These are phyloP conservation scores for Eupithecia centaureata DNA, from an alignment of 2,888 invertebrate genomes.

Conservation along the genomic window DNA sequence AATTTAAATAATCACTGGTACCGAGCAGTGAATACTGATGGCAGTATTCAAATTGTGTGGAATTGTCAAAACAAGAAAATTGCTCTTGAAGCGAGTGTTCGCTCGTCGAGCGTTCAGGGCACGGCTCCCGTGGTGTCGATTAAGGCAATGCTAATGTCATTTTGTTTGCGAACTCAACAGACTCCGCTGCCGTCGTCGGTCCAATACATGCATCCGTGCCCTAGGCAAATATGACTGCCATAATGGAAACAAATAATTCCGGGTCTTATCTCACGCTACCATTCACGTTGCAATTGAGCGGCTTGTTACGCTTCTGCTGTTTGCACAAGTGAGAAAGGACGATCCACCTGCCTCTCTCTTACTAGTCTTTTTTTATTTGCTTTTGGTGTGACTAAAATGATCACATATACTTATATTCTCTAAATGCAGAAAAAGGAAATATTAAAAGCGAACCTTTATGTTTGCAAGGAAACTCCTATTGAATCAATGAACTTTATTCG, in stretches of 20 bases:
- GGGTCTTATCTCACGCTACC: slow-evolving; percentile 59
- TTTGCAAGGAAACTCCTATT: slow-evolving; percentile 14
- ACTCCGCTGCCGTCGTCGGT: slow-evolving; percentile 52
- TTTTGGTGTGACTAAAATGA: not conserved
- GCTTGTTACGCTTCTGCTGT: slow-evolving; percentile 37
- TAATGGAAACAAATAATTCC: slow-evolving; percentile 58
- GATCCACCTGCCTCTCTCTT: not conserved
- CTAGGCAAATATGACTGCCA: slow-evolving; percentile 59
- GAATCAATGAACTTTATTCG: slow-evolving; percentile 40
- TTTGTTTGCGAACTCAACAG: slow-evolving; percentile 74
- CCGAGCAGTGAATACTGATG: slow-evolving; percentile 67
- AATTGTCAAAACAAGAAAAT: slow-evolving; percentile 73
- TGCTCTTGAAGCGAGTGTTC: slow-evolving; percentile 58
- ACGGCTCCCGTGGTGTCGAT: slow-evolving; percentile 73
- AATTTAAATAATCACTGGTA: slow-evolving; percentile 72
- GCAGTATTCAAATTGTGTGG: slow-evolving; percentile 71
- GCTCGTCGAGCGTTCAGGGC: slow-evolving; percentile 51
- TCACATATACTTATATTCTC: not conserved
- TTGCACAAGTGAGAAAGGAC: slow-evolving; percentile 23
- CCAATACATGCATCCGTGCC: slow-evolving; percentile 57
- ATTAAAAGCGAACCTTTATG: slow-evolving; percentile 1
- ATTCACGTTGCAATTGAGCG: slow-evolving; percentile 55
- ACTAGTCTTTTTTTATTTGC: not conserved
- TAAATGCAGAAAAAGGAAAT: not conserved
- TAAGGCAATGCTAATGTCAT: slow-evolving; percentile 77